Conservation (phyloP, 23 tunicate genomes). For the Styela plicata region DNA sequence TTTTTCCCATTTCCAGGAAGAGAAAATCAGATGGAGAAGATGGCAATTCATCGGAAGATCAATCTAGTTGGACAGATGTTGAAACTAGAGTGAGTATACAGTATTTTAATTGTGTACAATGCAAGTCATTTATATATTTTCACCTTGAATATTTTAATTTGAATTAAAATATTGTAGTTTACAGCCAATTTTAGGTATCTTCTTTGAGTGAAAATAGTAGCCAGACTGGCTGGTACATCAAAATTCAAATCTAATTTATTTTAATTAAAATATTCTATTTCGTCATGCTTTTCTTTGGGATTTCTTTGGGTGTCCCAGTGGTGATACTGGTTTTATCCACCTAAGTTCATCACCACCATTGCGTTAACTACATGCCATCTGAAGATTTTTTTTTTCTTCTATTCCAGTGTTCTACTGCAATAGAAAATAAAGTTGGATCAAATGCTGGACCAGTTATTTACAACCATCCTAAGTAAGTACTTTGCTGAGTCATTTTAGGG, state of each 20-base stretch:
- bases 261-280: no score
- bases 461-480: constrained; percentile 35
- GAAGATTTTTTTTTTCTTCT: neutral
- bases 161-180: no score
- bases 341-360: neutral
- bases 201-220: no score
- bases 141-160: no score
- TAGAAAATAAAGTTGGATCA: constrained; percentile 22
- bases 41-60: constrained; percentile 65
- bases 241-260: no score
- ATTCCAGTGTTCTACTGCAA: constrained; percentile 28
- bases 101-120: no score
- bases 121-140: no score
- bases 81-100: constrained; percentile 83
- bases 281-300: neutral
- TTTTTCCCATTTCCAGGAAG: no score
- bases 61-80: constrained; percentile 92
- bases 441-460: constrained; percentile 20
- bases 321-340: neutral
- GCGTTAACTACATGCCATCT: neutral
- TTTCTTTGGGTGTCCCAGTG: neutral
- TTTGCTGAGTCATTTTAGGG: no score
- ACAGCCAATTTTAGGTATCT: no score
- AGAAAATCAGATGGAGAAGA: constrained; percentile 51
- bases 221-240: no score